A percentile compares a stretch with the other conserved stretches of the same genome.
Conservation (phyloP, 1,140 invertebrate species). For the Thaumetopoea pityocampa region DNA sequence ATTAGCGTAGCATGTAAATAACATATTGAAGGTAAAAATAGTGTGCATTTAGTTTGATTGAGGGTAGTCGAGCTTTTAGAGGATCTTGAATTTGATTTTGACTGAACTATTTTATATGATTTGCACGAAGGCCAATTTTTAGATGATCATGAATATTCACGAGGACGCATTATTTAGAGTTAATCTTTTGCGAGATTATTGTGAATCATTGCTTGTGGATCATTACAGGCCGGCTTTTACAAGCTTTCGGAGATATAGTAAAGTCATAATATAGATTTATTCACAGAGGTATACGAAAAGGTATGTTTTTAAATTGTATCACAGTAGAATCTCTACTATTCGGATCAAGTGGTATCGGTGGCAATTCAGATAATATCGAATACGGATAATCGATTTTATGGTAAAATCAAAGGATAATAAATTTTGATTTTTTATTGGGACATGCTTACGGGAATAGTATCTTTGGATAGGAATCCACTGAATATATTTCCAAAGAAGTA, state of each 20-base stretch:
- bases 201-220: slow-evolving; percentile 27
- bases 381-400: too few species aligned
- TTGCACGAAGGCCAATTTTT: slow-evolving; percentile 34
- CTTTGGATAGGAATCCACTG: too few species aligned
- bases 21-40: slow-evolving; percentile 36
- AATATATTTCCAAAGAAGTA: too few species aligned
- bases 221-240: slow-evolving; percentile 28
- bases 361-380: too few species aligned
- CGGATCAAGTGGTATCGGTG: too few species aligned
- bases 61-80: slow-evolving; percentile 47
- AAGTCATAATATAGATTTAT: slow-evolving; percentile 8
- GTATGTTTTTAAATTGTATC: too few species aligned
- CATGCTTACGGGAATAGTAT: too few species aligned
- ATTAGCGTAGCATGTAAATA: slow-evolving; percentile 35
- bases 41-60: slow-evolving; percentile 41
- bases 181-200: slow-evolving; percentile 19
- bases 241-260: slow-evolving; percentile 25
- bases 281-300: not conserved
- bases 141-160: slow-evolving; percentile 32
- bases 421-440: too few species aligned
- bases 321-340: too few species aligned
- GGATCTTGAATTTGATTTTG: slow-evolving; percentile 18
- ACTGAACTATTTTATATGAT: slow-evolving; percentile 26
- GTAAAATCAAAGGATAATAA: too few species aligned
- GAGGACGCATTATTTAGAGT: slow-evolving; percentile 28